Conservation (phyloP, 1,140 invertebrate genomes). For the Lepidotrigona ventralis region DNA sequence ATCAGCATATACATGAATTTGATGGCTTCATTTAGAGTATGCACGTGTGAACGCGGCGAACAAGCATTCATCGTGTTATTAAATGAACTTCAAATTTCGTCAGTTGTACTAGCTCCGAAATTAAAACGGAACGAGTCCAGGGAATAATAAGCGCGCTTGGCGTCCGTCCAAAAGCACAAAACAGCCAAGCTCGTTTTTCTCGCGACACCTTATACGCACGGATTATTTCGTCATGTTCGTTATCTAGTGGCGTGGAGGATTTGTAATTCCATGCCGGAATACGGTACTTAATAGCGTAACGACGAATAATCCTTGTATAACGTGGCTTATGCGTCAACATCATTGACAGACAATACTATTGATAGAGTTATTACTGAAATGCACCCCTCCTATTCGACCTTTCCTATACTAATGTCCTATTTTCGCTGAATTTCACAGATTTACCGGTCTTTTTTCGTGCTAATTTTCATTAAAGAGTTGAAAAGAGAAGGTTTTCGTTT, state of each 20-base stretch:
- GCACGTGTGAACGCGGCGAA: background rate
- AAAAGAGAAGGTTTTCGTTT: background rate
- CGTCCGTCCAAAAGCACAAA: background rate
- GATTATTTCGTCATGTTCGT: conserved; percentile 31
- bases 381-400: background rate
- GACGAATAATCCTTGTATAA: conserved; percentile 25
- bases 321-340: conserved; percentile 14
- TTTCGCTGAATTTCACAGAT: background rate
- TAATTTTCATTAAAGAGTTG: background rate
- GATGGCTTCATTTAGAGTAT: background rate
- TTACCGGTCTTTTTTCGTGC: background rate
- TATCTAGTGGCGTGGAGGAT: conserved; percentile 2
- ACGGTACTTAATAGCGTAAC: conserved; percentile 21
- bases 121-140: conserved; percentile 26
- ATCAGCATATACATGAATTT: too few species aligned
- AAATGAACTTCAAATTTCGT: conserved; percentile 22
- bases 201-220: conserved; percentile 18
- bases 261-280: background rate
- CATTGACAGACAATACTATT: conserved; percentile 23
- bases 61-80: background rate
- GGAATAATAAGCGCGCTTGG: conserved; percentile 34
- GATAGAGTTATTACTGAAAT: conserved; percentile 27
- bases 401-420: background rate
- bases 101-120: conserved; percentile 1
- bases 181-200: background rate